Percentiles rank a stretch among this genome's conserved stretches.
These are phyloP conservation scores for Neolamprologus variostigma DNA, from an alignment of 2,113 vertebrate genomes.

Conservation along the genomic window DNA sequence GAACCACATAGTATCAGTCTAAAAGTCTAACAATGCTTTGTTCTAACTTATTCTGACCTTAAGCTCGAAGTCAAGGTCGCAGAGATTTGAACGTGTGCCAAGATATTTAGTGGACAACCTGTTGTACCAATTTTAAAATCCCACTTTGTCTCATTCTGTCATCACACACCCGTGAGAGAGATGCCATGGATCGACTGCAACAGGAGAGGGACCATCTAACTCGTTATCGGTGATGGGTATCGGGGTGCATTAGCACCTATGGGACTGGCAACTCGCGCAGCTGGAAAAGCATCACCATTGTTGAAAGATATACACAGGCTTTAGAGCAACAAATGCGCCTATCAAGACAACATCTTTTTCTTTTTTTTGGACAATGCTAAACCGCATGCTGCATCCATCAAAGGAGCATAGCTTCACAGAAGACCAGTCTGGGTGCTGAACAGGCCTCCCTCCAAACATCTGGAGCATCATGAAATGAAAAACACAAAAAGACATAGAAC, in stretches of 20 bases:
- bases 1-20: neutral
- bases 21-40: neutral
- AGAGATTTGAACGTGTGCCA: neutral
- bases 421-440: neutral
- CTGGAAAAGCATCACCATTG: neutral
- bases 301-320: neutral
- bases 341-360: neutral
- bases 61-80: neutral
- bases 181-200: neutral
- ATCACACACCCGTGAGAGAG: neutral
- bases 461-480: neutral
- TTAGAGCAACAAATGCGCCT: neutral
- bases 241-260: neutral
- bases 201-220: neutral
- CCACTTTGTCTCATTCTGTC: neutral
- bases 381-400: neutral
- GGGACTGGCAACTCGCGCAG: neutral
- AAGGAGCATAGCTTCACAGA: neutral
- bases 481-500: neutral
- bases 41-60: neutral
- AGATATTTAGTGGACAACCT: neutral
- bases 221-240: neutral
- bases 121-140: neutral
- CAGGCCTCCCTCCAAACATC: neutral
- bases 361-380: neutral